Conservation (phyloP, 2,888 invertebrate species). For the Drosophila meridiana region DNA sequence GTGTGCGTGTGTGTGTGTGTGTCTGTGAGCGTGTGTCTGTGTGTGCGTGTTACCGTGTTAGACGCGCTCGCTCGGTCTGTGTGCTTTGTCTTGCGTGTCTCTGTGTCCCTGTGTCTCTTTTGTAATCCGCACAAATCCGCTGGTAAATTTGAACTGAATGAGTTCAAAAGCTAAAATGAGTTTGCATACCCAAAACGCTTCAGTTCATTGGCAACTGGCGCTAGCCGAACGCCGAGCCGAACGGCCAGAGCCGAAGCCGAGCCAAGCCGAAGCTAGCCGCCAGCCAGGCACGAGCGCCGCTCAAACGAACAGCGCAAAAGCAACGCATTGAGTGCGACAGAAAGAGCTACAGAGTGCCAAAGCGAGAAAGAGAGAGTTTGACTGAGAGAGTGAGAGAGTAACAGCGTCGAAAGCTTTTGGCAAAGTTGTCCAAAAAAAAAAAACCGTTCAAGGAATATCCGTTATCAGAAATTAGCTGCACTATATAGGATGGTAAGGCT, state of each 20-base stretch:
- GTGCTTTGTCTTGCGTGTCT: slow-evolving; percentile 6
- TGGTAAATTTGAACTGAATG: slow-evolving; percentile 81
- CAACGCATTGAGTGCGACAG: not conserved
- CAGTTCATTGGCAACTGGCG: slow-evolving; percentile 50
- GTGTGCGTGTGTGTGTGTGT: slow-evolving; percentile 21
- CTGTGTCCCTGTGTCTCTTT: slow-evolving; percentile 26
- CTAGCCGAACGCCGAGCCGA: slow-evolving; percentile 29
- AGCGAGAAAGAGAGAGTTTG: not conserved
- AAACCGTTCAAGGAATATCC: slow-evolving; percentile 45
- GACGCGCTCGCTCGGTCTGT: slow-evolving; percentile 2
- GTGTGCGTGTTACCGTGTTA: slow-evolving; percentile 28
- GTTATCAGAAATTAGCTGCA: slow-evolving; percentile 45
- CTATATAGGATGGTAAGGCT: slow-evolving; percentile 4
- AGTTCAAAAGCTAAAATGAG: slow-evolving; percentile 81
- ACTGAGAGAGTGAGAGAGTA: not conserved
- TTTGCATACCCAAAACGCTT: slow-evolving; percentile 71
- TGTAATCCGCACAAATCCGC: slow-evolving; percentile 82
- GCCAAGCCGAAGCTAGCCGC: not conserved
- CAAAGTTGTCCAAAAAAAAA: slow-evolving; percentile 10
- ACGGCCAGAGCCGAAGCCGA: not conserved
- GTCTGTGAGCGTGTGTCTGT: slow-evolving; percentile 21
- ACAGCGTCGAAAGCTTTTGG: slow-evolving; percentile 8
- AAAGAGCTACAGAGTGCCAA: not conserved
- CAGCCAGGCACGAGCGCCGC: not conserved
- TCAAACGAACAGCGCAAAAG: slow-evolving; percentile 6